Conservation (phyloP, 2,888 invertebrate species). For the Metellina segmentata region DNA sequence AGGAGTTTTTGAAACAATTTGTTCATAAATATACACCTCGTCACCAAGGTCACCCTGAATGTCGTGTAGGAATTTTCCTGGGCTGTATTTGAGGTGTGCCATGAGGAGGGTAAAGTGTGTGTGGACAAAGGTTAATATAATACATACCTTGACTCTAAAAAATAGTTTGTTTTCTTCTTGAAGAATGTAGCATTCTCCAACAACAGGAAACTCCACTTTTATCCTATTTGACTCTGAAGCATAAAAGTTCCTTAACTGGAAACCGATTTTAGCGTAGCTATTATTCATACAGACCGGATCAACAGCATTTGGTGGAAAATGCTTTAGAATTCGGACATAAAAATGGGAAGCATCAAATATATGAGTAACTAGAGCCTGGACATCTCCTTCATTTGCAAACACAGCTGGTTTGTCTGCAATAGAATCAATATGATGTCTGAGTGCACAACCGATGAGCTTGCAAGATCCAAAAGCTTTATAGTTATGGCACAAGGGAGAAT, state of each 20-base stretch:
- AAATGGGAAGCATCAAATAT: slow-evolving; percentile 85
- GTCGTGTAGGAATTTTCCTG: not conserved
- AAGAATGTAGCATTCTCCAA: slow-evolving; percentile 85
- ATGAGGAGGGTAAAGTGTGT: no score
- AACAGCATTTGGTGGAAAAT: slow-evolving; percentile 79
- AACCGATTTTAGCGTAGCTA: slow-evolving; percentile 47
- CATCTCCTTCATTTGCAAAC: slow-evolving; percentile 82
- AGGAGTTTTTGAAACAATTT: no score
- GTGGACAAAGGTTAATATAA: not conserved
- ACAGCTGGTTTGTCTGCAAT: slow-evolving; percentile 83
- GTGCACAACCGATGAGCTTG: slow-evolving; percentile 83
- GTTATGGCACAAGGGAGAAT: slow-evolving; percentile 83
- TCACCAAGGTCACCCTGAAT: no score
- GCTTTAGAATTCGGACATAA: slow-evolving; percentile 84
- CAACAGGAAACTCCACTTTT: slow-evolving; percentile 80
- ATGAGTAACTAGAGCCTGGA: slow-evolving; percentile 84
- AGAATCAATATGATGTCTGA: slow-evolving; percentile 85
- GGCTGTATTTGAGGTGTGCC: not conserved
- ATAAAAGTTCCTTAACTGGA: slow-evolving; percentile 41
- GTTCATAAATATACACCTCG: no score
- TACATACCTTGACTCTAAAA: slow-evolving; percentile 83
- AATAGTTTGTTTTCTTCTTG: slow-evolving; percentile 82
- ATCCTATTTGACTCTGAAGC: not conserved
- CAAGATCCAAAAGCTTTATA: slow-evolving; percentile 87
- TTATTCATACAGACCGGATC: slow-evolving; percentile 10